These are phyloP conservation scores for Pelodytes ibericus DNA, from an alignment of 2,797 vertebrate genomes.

Conservation along the genomic window DNA sequence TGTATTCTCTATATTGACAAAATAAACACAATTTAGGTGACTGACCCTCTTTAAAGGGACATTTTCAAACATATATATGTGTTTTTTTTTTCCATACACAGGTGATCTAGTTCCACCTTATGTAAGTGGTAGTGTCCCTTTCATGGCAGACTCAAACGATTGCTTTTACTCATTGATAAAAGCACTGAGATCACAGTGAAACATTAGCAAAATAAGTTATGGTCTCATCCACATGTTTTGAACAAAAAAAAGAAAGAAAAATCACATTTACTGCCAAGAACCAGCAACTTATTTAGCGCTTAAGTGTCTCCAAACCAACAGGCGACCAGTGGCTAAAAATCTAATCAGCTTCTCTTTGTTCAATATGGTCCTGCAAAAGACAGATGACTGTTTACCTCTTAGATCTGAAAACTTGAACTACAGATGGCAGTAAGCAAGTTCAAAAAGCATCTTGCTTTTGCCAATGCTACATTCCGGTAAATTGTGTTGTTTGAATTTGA, in stretches of 20 bases:
- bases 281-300: background rate
- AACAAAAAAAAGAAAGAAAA: too few species aligned
- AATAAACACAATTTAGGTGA: too few species aligned
- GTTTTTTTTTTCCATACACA: too few species aligned
- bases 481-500: conserved; percentile 11
- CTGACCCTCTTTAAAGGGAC: too few species aligned
- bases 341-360: background rate
- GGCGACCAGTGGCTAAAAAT: conserved; percentile 14
- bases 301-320: background rate
- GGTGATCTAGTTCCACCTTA: too few species aligned
- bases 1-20: too few species aligned
- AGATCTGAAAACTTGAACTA: background rate
- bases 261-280: background rate
- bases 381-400: conserved; percentile 3
- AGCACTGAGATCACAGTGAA: background rate
- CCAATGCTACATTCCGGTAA: background rate
- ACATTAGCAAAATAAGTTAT: background rate
- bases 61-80: too few species aligned
- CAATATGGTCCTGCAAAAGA: background rate
- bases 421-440: background rate
- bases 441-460: background rate
- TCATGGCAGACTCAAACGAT: background rate
- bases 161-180: background rate
- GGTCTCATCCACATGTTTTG: background rate
- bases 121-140: too few species aligned